Conservation (phyloP, 2,888 invertebrate species). For the Willowsia nigromaculata region DNA sequence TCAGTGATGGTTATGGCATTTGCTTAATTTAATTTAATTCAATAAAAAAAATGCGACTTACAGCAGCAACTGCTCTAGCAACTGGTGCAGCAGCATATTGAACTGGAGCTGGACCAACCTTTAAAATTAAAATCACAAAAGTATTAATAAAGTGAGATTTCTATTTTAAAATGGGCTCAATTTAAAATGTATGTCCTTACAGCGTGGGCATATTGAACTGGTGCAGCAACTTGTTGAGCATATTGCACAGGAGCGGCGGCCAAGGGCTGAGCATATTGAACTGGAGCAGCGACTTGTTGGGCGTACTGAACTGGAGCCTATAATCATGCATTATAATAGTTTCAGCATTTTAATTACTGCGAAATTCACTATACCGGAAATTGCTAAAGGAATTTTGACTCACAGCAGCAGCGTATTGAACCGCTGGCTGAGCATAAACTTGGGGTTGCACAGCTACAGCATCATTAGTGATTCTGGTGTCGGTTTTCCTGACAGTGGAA, state of each 20-base stretch:
- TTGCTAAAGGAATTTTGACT: no score
- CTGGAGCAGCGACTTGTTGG: background rate
- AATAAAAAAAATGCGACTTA: no score
- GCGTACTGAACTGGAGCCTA: constrained; percentile 13
- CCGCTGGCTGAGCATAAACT: no score
- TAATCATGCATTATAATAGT: background rate
- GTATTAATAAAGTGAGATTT: no score
- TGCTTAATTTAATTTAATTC: no score
- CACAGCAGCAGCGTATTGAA: background rate
- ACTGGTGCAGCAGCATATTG: constrained; percentile 15
- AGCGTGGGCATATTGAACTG: constrained; percentile 19
- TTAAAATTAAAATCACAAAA: no score
- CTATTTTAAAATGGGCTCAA: no score
- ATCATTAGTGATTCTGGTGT: constrained; percentile 75
- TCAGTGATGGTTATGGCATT: no score
- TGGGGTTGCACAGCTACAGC: constrained; percentile 70
- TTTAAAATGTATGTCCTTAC: no score
- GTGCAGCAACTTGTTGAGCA: background rate
- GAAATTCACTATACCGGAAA: no score
- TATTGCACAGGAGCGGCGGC: background rate
- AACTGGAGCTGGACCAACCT: constrained; percentile 15
- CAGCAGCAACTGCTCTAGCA: no score
- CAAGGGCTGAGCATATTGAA: constrained; percentile 8
- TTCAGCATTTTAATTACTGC: no score
- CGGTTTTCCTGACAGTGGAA: constrained; percentile 72